phyloP scores from a whole-genome alignment of 2,113 vertebrate species.

The Oostethus manadensis region DNA sequence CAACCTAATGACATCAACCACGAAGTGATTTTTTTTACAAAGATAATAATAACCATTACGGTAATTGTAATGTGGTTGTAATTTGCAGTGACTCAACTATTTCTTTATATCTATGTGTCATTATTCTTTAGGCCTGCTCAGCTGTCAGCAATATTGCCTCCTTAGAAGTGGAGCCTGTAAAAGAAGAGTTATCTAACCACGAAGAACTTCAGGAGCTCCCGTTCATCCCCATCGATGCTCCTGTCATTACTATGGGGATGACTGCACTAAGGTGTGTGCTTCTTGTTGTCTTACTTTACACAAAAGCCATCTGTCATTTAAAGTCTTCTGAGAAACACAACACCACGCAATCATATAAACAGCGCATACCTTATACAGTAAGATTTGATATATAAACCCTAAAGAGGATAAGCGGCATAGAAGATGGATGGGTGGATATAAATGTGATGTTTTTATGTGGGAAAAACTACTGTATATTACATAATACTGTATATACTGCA shows the following conservation, averaged over 20 bases:
- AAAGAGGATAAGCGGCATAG: too few relatives aligned
- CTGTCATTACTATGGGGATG: conserved; percentile 75
- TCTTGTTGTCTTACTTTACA: neutral
- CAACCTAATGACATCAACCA: neutral
- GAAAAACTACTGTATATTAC: too few relatives aligned
- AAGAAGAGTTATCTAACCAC: conserved; percentile 1
- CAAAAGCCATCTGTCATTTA: too few relatives aligned
- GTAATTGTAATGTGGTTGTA: neutral
- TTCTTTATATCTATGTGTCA: neutral
- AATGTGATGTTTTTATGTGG: too few relatives aligned
- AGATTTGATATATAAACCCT: too few relatives aligned
- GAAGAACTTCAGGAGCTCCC: conserved; percentile 75
- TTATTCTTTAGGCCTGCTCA: conserved; percentile 28
- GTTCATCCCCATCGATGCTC: conserved; percentile 80
- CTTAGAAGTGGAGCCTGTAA: conserved; percentile 72
- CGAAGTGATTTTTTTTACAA: neutral
- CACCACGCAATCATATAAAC: neutral
- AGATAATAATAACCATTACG: neutral
- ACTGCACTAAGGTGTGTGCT: conserved; percentile 75
- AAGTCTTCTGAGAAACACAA: too few relatives aligned
- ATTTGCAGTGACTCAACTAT: too few relatives aligned
- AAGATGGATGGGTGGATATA: too few relatives aligned
- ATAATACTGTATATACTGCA: too few relatives aligned
- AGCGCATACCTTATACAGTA: neutral
- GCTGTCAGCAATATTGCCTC: conserved; percentile 73